Evolutionary conservation across 2,113 vertebrate genomes (phyloP), one percentile per base, ranked within the genome.

Genomic region (Crotalus horridus): DNA sequence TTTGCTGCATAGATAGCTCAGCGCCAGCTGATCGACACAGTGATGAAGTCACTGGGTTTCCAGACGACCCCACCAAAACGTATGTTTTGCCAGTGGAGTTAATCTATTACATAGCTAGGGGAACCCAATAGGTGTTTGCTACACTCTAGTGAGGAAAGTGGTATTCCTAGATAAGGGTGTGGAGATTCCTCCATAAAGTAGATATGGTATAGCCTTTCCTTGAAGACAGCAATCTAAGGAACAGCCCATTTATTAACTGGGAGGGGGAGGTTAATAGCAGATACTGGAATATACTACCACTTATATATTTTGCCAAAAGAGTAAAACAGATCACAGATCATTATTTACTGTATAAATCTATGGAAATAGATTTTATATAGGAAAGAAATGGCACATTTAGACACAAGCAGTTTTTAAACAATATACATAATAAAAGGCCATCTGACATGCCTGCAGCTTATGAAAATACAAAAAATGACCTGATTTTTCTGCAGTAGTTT

Each of bases 401-500:
- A 95, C 92, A 95, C 94, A 89, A n/a, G 51, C 89, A 94, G 91
- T 92, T 96, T 95, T 58, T 85, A 89, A 91, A 96, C 93, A 94
- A 95, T 96, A 95, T 95, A 97, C 95, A 96, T 94, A 91, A 93
- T 87, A 91, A 81, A 93, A 95, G 97, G 96, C 96, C 96, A 94
- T 93, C 88, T 94, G 95, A 95, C 92, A 94, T 94, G 96, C 87
- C 56, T 93, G 96, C 93, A 95, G 95, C 93, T 96, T 94, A 95
- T 92, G 93, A 94, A 96, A 94, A 94, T 89, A 93, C 0, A 94
- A 95, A 95, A 95, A 96, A 95, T 95, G 94, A 95, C 95, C 96
- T 43, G 93, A 94, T 96, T 96, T 97, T 97, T 96, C 96, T 95
- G 96, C 97, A 97, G 94, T 96, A 97, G 97, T 97, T 97, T 97